These are phyloP conservation scores for Phortica variegata DNA, from an alignment of 1,140 invertebrate species.

Conservation along the genomic window DNA sequence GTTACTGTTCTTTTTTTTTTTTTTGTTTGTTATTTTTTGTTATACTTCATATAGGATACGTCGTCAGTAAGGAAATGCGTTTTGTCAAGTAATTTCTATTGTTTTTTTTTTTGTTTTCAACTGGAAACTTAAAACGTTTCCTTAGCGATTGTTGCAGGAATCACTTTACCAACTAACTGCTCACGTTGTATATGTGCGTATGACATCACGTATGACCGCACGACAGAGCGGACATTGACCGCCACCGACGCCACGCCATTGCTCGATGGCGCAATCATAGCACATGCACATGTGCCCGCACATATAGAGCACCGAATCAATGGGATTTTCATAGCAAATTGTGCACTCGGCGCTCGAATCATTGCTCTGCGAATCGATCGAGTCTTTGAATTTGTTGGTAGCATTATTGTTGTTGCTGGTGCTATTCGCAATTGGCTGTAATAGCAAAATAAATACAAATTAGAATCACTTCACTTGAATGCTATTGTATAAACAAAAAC, in stretches of 20 bases:
- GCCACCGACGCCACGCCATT: constrained; percentile 85
- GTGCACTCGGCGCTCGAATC: constrained; percentile 77
- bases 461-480: not conserved
- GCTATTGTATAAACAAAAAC: constrained; percentile 10
- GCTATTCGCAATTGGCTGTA: constrained; percentile 37
- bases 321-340: constrained; percentile 90
- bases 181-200: constrained; percentile 90
- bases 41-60: constrained; percentile 6
- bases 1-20: too few relatives aligned
- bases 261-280: constrained; percentile 89
- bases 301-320: constrained; percentile 92
- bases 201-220: constrained; percentile 90
- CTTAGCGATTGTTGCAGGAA: not conserved
- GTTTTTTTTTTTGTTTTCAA: not conserved
- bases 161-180: not conserved
- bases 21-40: not conserved
- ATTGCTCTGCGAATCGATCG: constrained; percentile 56
- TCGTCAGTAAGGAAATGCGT: constrained; percentile 8
- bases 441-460: constrained; percentile 1
- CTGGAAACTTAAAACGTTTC: constrained; percentile 20
- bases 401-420: constrained; percentile 29
- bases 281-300: constrained; percentile 99
- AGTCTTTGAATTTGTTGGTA: constrained; percentile 37
- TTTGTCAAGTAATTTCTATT: constrained; percentile 12
- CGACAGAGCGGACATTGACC: constrained; percentile 93